phyloP scores from a whole-genome alignment of 2,113 vertebrate species.

The Microtus pennsylvanicus region DNA sequence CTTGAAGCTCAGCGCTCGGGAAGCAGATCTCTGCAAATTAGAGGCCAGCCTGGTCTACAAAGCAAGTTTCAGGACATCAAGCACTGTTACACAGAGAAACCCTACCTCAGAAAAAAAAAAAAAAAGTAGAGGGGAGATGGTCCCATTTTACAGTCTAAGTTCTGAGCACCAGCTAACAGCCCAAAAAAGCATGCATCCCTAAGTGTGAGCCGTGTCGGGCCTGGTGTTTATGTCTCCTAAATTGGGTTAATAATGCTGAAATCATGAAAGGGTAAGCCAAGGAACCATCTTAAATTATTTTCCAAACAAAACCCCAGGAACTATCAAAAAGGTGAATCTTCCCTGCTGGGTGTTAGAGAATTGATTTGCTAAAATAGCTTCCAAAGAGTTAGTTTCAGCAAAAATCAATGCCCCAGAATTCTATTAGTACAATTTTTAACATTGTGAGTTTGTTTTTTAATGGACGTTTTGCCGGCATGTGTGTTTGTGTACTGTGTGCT shows the following conservation, averaged over 20 bases:
- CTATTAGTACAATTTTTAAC: not conserved
- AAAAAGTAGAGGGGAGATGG: not conserved
- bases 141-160: not conserved
- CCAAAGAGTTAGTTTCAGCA: not conserved
- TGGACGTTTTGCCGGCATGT: not conserved
- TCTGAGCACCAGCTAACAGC: not conserved
- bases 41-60: too few species aligned
- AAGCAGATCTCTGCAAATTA: not conserved
- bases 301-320: not conserved
- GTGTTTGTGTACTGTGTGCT: not conserved
- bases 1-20: not conserved
- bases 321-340: not conserved
- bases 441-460: not conserved
- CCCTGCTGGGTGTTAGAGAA: not conserved
- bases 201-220: not conserved
- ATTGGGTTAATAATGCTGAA: constrained; percentile 6
- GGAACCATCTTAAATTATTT: constrained; percentile 27
- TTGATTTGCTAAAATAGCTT: not conserved
- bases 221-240: not conserved
- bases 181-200: not conserved
- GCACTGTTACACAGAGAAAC: not conserved
- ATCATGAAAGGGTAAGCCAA: constrained; percentile 25
- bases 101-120: not conserved
- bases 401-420: not conserved
- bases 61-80: not conserved